Percentiles rank a stretch among this genome's conserved stretches.
phyloP scores from a whole-genome alignment of 2,113 vertebrate species.

The Notothenia rossii region DNA sequence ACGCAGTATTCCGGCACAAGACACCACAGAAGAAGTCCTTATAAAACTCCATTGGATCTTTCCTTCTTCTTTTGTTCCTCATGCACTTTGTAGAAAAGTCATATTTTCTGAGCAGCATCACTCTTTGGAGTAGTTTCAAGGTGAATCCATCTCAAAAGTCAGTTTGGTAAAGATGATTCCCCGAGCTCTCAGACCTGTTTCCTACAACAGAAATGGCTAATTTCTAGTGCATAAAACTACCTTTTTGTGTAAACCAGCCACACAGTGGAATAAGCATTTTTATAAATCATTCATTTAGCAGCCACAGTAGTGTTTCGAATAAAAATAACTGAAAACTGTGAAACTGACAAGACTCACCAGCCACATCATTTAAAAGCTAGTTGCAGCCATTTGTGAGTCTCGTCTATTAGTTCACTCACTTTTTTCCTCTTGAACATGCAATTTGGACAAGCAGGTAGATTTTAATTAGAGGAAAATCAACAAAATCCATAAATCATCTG shows the following conservation, averaged over 20 bases:
- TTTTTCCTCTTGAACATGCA: constrained; percentile 67
- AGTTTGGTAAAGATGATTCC: constrained; percentile 4
- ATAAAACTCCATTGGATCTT: constrained; percentile 24
- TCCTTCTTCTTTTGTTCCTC: constrained; percentile 45
- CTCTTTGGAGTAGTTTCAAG: constrained; percentile 39
- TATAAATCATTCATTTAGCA: constrained; percentile 60
- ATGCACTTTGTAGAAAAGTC: constrained; percentile 46
- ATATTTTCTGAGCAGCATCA: constrained; percentile 51
- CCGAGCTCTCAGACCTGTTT: constrained; percentile 31
- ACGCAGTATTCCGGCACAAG: constrained; percentile 25
- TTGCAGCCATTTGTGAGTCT: constrained; percentile 53
- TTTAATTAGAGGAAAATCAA: constrained; percentile 37
- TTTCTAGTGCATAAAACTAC: constrained; percentile 78
- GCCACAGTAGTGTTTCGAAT: constrained; percentile 55
- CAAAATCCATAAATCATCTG: constrained; percentile 43
- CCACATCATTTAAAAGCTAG: constrained; percentile 40
- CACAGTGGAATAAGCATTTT: constrained; percentile 50
- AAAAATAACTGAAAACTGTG: constrained; percentile 47
- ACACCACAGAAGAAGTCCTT: constrained; percentile 42
- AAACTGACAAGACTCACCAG: constrained; percentile 47
- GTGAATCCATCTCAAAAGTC: constrained; percentile 21
- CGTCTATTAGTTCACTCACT: constrained; percentile 43
- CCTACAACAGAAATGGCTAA: constrained; percentile 60
- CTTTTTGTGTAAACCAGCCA: constrained; percentile 69
- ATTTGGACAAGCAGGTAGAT: constrained; percentile 45